Conservation (phyloP, 2,888 invertebrate species). For the Dryococelus australis region DNA sequence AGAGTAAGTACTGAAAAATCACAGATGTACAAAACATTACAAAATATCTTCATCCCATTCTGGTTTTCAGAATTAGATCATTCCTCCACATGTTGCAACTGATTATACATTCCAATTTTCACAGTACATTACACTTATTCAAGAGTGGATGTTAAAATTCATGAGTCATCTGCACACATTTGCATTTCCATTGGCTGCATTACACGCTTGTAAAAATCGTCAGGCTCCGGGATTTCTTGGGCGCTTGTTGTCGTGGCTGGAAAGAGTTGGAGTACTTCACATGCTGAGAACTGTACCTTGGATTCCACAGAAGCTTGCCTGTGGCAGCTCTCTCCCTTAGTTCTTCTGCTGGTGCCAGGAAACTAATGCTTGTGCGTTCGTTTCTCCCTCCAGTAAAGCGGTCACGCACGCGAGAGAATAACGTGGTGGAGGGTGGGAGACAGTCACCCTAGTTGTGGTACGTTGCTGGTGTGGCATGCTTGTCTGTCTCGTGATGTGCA, state of each 20-base stretch:
- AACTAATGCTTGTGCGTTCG: constrained; percentile 38
- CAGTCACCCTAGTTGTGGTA: constrained; percentile 58
- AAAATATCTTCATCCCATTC: too few species aligned
- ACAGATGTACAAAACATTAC: too few species aligned
- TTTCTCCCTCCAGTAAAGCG: constrained; percentile 67
- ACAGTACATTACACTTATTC: too few species aligned
- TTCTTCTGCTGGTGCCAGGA: constrained; percentile 20
- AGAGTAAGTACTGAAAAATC: too few species aligned
- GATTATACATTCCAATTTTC: too few species aligned
- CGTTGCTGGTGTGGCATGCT: constrained; percentile 31
- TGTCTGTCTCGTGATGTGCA: neutral
- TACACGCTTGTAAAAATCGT: neutral
- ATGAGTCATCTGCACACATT: too few species aligned
- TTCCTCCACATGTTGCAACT: too few species aligned
- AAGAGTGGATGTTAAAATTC: too few species aligned
- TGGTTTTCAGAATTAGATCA: too few species aligned
- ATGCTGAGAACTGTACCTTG: constrained; percentile 4
- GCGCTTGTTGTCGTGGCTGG: constrained; percentile 1
- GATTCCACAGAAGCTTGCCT: constrained; percentile 35
- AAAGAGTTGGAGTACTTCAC: neutral
- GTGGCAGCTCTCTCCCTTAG: constrained; percentile 32
- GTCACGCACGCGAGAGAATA: constrained; percentile 78
- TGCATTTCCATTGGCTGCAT: too few species aligned
- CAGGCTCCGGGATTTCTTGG: neutral
- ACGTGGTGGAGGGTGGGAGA: constrained; percentile 66